Evolutionary conservation across 2,797 vertebrate genomes (phyloP).

Genomic region (Pantherophis alleghaniensis): DNA sequence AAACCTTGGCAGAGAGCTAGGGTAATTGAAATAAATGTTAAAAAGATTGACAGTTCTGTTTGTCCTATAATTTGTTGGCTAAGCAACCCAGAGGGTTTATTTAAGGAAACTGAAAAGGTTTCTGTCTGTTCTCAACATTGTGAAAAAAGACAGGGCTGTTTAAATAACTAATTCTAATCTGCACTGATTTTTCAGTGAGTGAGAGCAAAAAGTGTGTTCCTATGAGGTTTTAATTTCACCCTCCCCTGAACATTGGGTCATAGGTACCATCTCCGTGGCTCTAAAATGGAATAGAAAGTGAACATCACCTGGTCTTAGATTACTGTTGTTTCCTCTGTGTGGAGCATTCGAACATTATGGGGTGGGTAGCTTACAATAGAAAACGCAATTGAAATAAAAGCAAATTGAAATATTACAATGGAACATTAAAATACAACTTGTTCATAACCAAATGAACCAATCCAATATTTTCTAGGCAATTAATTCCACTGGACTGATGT

Average conservation of each 20-base stretch:
- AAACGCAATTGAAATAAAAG: background rate
- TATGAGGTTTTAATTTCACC: background rate
- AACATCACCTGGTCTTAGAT: background rate
- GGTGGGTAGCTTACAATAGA: background rate
- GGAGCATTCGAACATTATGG: background rate
- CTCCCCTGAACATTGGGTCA: background rate
- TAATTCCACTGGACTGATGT: background rate
- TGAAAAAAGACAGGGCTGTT: background rate
- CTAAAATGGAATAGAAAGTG: background rate
- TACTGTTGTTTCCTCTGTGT: background rate
- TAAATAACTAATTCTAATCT: background rate
- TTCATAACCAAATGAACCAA: background rate
- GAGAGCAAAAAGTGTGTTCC: background rate
- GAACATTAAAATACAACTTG: background rate
- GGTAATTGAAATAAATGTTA: background rate
- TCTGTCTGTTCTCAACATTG: background rate
- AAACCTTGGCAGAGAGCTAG: background rate
- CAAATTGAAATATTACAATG: background rate
- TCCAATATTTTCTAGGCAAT: background rate
- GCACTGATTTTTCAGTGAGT: background rate
- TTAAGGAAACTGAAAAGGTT: background rate
- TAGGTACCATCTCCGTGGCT: background rate
- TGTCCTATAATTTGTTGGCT: background rate
- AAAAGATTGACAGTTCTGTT: background rate
- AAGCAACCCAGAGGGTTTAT: background rate